A percentile compares a stretch with the other conserved stretches of the same genome.
Conservation (phyloP, 1,140 invertebrate species). For the Stegodyphus dumicola region DNA sequence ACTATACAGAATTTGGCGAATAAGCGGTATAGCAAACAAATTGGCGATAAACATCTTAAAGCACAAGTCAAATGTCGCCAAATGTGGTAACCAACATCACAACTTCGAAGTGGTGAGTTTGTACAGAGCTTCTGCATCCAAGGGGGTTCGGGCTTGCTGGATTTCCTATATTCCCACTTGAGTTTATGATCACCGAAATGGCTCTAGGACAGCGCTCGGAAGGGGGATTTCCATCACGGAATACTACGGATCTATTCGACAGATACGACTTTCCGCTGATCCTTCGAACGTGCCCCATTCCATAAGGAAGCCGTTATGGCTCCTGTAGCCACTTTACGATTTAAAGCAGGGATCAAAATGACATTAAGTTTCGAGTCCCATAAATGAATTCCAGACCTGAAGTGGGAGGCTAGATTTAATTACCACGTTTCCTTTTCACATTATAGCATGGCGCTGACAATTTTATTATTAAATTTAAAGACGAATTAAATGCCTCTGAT, state of each 20-base stretch:
- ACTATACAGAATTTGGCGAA: too few relatives aligned
- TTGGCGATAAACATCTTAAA: too few relatives aligned
- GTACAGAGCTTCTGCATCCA: too few relatives aligned
- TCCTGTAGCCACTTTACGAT: neutral
- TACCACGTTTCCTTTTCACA: neutral
- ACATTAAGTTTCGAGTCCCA: slow-evolving; percentile 13
- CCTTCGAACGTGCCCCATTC: slow-evolving; percentile 22
- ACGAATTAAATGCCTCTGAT: neutral
- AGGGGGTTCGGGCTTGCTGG: too few relatives aligned
- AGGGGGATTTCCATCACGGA: neutral
- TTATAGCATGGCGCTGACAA: too few relatives aligned
- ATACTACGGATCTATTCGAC: slow-evolving; percentile 3
- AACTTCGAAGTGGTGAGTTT: too few relatives aligned
- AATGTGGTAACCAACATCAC: too few relatives aligned
- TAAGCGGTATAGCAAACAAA: too few relatives aligned
- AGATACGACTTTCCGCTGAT: slow-evolving; percentile 13
- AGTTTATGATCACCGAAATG: too few relatives aligned
- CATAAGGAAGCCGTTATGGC: slow-evolving; percentile 11
- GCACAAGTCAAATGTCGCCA: too few relatives aligned
- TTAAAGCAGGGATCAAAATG: slow-evolving; percentile 5
- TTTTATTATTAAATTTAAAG: neutral
- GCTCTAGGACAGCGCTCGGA: too few relatives aligned
- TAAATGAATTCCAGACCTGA: slow-evolving; percentile 24
- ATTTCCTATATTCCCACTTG: too few relatives aligned
- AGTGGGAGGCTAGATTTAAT: neutral